A percentile compares a stretch with the other conserved stretches of the same genome.
phyloP scores from a whole-genome alignment of 2,113 vertebrate species.

The Pseudolaguvia tuberculata region DNA sequence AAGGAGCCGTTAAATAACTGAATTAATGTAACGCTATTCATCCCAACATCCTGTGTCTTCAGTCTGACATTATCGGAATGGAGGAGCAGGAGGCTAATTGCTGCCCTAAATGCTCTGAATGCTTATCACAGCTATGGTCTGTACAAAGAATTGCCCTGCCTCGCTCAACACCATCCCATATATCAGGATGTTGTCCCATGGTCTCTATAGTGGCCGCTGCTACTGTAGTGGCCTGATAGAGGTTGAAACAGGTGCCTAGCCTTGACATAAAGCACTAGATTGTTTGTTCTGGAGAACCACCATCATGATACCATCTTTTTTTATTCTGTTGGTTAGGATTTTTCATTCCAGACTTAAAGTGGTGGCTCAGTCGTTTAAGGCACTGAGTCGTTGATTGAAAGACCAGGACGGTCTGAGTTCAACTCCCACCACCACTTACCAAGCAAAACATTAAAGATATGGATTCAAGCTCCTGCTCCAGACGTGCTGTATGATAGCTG shows the following conservation, averaged over 20 bases:
- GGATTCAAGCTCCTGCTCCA: no score
- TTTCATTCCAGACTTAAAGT: not conserved
- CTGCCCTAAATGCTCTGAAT: constrained; percentile 38
- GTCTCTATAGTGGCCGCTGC: constrained; percentile 9
- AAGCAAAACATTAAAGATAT: no score
- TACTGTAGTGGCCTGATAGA: constrained; percentile 17
- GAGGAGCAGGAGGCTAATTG: constrained; percentile 46
- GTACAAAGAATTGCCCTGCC: constrained; percentile 43
- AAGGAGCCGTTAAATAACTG: not conserved
- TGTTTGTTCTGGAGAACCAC: no score
- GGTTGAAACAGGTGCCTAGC: not conserved
- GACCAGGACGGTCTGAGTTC: no score
- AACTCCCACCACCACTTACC: no score
- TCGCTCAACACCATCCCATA: constrained; percentile 44
- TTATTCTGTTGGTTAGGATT: not conserved
- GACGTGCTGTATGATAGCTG: no score
- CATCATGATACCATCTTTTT: not conserved
- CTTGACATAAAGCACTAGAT: constrained; percentile 12
- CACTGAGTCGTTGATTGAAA: no score
- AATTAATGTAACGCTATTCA: constrained; percentile 10
- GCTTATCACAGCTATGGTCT: constrained; percentile 41
- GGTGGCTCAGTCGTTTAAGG: no score
- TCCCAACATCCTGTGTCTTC: constrained; percentile 32
- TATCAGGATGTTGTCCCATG: constrained; percentile 36
- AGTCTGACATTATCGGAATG: constrained; percentile 32